Evolutionary conservation across 1,140 invertebrate genomes (phyloP).

Genomic region (Pentalonia nigronervosa): DNA sequence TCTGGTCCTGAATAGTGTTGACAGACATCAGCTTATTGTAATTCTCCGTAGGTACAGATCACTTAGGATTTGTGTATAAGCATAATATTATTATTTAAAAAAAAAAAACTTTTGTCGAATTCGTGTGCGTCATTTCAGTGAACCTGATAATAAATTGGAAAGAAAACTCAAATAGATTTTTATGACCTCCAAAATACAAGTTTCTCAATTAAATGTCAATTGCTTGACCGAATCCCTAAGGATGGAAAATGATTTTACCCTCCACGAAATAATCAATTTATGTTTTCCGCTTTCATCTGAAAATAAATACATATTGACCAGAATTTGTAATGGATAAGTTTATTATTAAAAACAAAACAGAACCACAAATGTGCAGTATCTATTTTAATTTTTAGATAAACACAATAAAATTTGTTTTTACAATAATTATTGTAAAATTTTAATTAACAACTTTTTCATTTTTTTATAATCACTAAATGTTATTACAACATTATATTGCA

Average conservation of each 20-base stretch:
- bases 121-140: neutral
- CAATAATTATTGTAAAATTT: too few relatives aligned
- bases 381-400: neutral
- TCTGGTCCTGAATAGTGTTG: neutral
- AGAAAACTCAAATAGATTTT: neutral
- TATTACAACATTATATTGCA: too few relatives aligned
- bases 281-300: neutral
- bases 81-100: neutral
- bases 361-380: too few relatives aligned
- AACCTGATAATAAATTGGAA: neutral
- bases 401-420: neutral
- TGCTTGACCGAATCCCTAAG: neutral
- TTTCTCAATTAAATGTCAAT: neutral
- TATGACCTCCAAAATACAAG: neutral
- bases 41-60: neutral
- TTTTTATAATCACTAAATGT: too few relatives aligned
- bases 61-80: neutral
- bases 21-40: neutral
- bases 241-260: neutral
- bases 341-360: neutral
- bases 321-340: neutral
- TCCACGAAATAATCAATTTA: slow-evolving; percentile 20
- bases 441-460: too few relatives aligned
- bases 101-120: neutral
- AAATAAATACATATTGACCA: neutral